Conservation (phyloP, 2,113 vertebrate genomes). For the Chloropsis cyanopogon region DNA sequence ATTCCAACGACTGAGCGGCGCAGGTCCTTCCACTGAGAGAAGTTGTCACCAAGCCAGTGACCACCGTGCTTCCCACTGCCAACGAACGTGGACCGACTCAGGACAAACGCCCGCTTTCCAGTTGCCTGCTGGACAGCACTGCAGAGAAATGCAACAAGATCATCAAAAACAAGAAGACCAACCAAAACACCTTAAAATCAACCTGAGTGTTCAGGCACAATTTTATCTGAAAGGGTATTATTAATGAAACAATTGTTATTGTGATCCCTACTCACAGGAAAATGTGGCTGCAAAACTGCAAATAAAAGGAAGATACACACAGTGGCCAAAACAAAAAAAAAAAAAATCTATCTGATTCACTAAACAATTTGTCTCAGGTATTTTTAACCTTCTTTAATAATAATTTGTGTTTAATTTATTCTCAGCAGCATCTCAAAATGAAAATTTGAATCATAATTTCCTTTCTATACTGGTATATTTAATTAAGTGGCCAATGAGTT, state of each 20-base stretch:
- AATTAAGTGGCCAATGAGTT: neutral
- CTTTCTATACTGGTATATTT: neutral
- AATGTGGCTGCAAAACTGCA: neutral
- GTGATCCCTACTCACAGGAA: neutral
- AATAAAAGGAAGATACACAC: neutral
- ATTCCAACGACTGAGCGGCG: constrained; percentile 82
- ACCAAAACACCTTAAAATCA: neutral
- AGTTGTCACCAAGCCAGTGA: constrained; percentile 87
- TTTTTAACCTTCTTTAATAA: neutral
- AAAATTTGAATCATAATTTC: neutral
- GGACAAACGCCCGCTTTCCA: constrained; percentile 41
- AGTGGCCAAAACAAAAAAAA: neutral
- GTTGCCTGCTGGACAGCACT: constrained; percentile 49
- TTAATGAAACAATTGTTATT: neutral
- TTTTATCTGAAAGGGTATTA: neutral
- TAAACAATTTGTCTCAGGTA: neutral
- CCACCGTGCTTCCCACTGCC: constrained; percentile 83
- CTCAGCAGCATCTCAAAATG: neutral
- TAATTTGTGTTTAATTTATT: neutral
- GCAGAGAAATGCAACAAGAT: neutral
- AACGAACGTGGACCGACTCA: constrained; percentile 80
- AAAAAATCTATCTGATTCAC: neutral
- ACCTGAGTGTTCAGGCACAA: neutral
- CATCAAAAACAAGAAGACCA: neutral
- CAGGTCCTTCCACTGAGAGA: constrained; percentile 84